Base-by-base conservation (phyloP, 2,113 vertebrate genomes). In the Gyps fulvus region DNA sequence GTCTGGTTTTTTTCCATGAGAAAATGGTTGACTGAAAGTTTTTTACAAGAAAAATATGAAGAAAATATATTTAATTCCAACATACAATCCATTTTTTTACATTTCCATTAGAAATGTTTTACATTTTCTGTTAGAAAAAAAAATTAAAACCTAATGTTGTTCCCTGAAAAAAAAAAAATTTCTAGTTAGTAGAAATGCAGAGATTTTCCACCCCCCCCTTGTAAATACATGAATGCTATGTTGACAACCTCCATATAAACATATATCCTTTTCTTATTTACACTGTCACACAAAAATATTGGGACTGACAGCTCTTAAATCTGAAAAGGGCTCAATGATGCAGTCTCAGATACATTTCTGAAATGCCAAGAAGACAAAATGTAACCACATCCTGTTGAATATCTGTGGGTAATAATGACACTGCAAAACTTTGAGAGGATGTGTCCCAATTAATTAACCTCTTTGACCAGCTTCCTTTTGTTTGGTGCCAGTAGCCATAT, bases 401-500 rank as follows among this genome's bases (percentile, higher is more conserved):
- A 91, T 97, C 97, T 98, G 89, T 98, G 97, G 95, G 81, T 93
- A 59, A 96, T 87, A 98, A 98, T 98, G 98, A 98, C 95, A 96
- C 54, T 55, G 95, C 98, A 98, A 98, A 97, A 98, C 89, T 92
- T 96, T 97, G 94, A 92, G 98, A 98, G 95, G 94, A 97, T 98
- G 83, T 95, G 96, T 98, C 98, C 94, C 97, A 95, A 96, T 96
- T 98, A 98, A 98, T 97, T 98, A 98, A 98, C 97, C 97, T 98
- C 98, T 98, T 91, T 34, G 95, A 77, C 94, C 93, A 98, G 93
- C 97, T 98, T 97, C 97, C 95, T 96, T 97, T 97, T 94, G 97
- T 97, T 98, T 98, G 98, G 98, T 98, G 98, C 98, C 98, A 98
- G 97, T 96, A 93, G 78, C 97, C 98, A 99, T 98, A 98, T 99